These are phyloP conservation scores for Choreutis nemorana DNA, from an alignment of 2,888 invertebrate genomes.

Conservation along the genomic window DNA sequence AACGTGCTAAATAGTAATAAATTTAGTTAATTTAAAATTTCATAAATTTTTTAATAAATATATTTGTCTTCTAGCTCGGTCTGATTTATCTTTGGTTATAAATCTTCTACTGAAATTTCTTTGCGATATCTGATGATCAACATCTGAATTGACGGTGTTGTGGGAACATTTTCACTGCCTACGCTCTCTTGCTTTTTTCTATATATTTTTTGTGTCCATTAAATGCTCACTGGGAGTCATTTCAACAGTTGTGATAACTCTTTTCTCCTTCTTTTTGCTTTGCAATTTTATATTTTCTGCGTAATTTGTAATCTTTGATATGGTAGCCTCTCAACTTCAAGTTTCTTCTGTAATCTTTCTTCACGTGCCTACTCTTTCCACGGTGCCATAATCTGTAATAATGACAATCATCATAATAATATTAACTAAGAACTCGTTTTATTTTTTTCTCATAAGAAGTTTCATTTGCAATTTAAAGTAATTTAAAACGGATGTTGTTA, in stretches of 20 bases:
- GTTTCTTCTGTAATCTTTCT: not conserved
- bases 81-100: constrained; percentile 9
- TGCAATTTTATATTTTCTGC: not conserved
- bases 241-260: constrained; percentile 2
- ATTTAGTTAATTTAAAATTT: constrained; percentile 5
- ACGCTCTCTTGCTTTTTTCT: constrained; percentile 8
- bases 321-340: not conserved
- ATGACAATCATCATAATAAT: too few relatives aligned
- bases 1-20: constrained; percentile 7
- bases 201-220: constrained; percentile 4
- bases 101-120: constrained; percentile 1
- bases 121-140: constrained; percentile 1
- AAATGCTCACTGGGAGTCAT: constrained; percentile 4
- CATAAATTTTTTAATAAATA: constrained; percentile 10
- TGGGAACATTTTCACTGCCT: constrained; percentile 8
- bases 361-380: not conserved
- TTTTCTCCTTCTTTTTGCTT: not conserved
- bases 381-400: too few relatives aligned
- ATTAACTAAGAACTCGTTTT: constrained; percentile 4
- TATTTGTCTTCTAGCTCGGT: constrained; percentile 10
- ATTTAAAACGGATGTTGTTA: not conserved
- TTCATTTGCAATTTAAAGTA: constrained; percentile 1
- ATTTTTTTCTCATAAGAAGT: constrained; percentile 4
- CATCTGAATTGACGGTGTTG: constrained; percentile 5
- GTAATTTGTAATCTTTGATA: too few relatives aligned